Evolutionary conservation across 2,113 vertebrate species (phyloP).

Genomic region (Toxostoma redivivum): DNA sequence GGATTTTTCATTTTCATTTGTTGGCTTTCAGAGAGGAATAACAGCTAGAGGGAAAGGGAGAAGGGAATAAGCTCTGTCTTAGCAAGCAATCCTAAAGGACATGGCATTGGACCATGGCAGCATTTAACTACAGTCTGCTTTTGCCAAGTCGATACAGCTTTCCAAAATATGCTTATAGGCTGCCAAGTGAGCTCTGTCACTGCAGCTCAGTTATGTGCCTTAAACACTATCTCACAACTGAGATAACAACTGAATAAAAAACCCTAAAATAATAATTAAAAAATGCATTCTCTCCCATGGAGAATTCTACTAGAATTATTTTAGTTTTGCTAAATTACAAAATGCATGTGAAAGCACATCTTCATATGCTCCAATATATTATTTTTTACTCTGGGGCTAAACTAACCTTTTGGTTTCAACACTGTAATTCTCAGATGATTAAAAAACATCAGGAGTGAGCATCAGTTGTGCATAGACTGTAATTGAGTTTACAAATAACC

Average conservation of each 20-base stretch:
- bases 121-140: background rate
- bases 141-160: background rate
- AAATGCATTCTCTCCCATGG: background rate
- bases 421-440: background rate
- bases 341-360: background rate
- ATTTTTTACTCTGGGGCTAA: background rate
- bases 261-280: background rate
- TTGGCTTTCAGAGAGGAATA: background rate
- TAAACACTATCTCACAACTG: background rate
- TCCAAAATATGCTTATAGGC: background rate
- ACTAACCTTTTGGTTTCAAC: constrained; percentile 26
- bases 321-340: background rate
- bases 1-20: background rate
- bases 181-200: background rate
- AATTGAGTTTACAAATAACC: constrained; percentile 33
- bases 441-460: background rate
- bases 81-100: background rate
- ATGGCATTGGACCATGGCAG: background rate
- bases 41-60: background rate
- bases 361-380: background rate
- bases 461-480: background rate
- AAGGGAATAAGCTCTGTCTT: background rate
- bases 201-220: background rate
- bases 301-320: background rate
- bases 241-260: background rate